Evolutionary conservation across 2,888 invertebrate genomes (phyloP).

Genomic region (Platycheirus albimanus): DNA sequence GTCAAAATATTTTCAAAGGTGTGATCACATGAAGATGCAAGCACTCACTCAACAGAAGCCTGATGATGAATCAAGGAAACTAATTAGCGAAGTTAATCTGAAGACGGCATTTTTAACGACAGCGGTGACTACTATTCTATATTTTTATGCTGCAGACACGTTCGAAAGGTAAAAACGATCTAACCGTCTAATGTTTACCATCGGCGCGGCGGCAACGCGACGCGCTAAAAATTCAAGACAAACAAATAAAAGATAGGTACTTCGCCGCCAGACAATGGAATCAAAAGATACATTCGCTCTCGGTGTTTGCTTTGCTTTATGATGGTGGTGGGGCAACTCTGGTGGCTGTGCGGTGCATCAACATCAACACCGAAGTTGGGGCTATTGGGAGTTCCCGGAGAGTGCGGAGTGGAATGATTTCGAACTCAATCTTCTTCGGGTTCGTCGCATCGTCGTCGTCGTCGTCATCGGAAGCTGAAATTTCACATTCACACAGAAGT

Average conservation of each 20-base stretch:
- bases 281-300: conserved; percentile 39
- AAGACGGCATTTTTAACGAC: conserved; percentile 1
- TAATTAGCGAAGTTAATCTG: conserved; percentile 50
- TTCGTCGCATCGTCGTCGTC: background rate
- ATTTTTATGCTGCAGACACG: conserved; percentile 59
- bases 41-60: conserved; percentile 4
- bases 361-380: background rate
- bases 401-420: background rate
- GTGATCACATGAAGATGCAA: conserved; percentile 11
- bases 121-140: conserved; percentile 16
- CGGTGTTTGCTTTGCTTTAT: conserved; percentile 1
- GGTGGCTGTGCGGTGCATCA: conserved; percentile 24
- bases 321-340: conserved; percentile 2
- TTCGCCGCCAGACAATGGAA: conserved; percentile 27
- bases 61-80: conserved; percentile 7
- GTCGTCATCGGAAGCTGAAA: conserved; percentile 54
- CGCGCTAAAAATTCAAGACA: conserved; percentile 51
- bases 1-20: conserved; percentile 47
- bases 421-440: conserved; percentile 9
- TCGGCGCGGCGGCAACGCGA: conserved; percentile 51
- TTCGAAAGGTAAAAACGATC: conserved; percentile 63
- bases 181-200: conserved; percentile 66
- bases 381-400: conserved; percentile 5
- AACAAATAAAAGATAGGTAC: conserved; percentile 16
- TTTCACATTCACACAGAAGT: conserved; percentile 33